phyloP scores from a whole-genome alignment of 2,888 invertebrate species.

The Nesidiocoris tenuis region DNA sequence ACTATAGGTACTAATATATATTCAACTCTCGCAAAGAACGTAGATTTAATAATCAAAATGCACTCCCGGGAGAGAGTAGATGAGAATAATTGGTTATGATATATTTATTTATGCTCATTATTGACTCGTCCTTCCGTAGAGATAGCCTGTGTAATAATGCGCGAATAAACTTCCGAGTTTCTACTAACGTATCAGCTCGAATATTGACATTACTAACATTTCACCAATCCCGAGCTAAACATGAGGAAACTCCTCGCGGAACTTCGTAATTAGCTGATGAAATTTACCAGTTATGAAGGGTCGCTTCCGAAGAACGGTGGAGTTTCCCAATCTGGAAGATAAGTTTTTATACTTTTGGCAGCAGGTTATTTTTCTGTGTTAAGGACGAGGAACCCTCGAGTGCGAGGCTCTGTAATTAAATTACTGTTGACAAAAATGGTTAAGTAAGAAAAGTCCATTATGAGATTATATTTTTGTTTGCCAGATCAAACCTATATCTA shows the following conservation, averaged over 20 bases:
- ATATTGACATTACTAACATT: too few species aligned
- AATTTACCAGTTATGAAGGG: constrained; percentile 29
- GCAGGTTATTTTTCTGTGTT: constrained; percentile 35
- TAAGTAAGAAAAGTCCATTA: constrained; percentile 31
- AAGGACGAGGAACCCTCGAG: background rate
- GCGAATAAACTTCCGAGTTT: too few species aligned
- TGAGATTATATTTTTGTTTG: constrained; percentile 32
- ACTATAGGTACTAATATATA: background rate
- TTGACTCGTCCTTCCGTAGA: too few species aligned
- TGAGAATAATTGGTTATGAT: too few species aligned
- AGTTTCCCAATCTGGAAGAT: constrained; percentile 27
- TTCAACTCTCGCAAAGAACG: background rate
- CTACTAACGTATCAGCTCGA: too few species aligned
- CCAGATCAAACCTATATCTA: too few species aligned
- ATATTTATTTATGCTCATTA: too few species aligned
- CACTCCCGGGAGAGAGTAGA: background rate
- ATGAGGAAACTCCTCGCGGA: background rate
- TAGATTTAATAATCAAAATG: background rate
- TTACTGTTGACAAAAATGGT: constrained; percentile 34
- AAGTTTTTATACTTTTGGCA: constrained; percentile 30
- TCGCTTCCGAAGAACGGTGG: constrained; percentile 1
- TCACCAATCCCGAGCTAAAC: too few species aligned
- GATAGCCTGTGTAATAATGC: too few species aligned
- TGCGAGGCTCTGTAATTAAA: constrained; percentile 15
- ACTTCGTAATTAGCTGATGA: constrained; percentile 28